Conservation (phyloP, 1,140 invertebrate species). For the Formica selysi region DNA sequence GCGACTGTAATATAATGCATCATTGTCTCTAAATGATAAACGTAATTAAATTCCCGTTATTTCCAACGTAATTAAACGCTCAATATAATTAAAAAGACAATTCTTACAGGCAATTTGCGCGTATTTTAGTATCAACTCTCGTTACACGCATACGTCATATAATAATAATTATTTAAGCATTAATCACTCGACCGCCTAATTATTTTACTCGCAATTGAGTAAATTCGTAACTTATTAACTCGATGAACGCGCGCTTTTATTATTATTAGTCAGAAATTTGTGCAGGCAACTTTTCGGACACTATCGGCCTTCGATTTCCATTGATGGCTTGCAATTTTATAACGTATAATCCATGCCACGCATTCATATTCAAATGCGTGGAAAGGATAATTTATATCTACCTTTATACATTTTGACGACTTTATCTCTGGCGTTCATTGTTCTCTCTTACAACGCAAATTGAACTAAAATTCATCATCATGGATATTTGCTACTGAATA, state of each 20-base stretch:
- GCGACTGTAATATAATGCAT: conserved; percentile 30
- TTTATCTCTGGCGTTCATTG: conserved; percentile 56
- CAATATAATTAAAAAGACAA: conserved; percentile 52
- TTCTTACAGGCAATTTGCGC: conserved; percentile 47
- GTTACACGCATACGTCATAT: neutral
- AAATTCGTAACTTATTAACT: conserved; percentile 40
- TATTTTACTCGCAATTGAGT: conserved; percentile 45
- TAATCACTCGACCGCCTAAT: conserved; percentile 42
- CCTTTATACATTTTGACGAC: conserved; percentile 20
- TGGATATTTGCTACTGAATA: conserved; percentile 52
- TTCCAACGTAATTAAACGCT: conserved; percentile 44
- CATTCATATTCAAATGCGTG: conserved; percentile 30
- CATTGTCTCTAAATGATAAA: conserved; percentile 56
- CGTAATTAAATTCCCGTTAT: conserved; percentile 54
- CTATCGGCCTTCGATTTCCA: conserved; percentile 6
- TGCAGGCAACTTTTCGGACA: conserved; percentile 8
- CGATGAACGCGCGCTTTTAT: neutral
- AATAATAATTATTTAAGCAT: conserved; percentile 40
- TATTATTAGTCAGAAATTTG: conserved; percentile 35
- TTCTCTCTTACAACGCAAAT: conserved; percentile 42
- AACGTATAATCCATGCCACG: conserved; percentile 11
- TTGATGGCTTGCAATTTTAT: conserved; percentile 33
- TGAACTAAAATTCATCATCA: conserved; percentile 70
- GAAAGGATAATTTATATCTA: conserved; percentile 62
- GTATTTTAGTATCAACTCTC: conserved; percentile 24